Percentiles rank a stretch among this genome's conserved stretches.
phyloP scores from a whole-genome alignment of 2,797 vertebrate species.

The Brachyrhaphis roseni region DNA sequence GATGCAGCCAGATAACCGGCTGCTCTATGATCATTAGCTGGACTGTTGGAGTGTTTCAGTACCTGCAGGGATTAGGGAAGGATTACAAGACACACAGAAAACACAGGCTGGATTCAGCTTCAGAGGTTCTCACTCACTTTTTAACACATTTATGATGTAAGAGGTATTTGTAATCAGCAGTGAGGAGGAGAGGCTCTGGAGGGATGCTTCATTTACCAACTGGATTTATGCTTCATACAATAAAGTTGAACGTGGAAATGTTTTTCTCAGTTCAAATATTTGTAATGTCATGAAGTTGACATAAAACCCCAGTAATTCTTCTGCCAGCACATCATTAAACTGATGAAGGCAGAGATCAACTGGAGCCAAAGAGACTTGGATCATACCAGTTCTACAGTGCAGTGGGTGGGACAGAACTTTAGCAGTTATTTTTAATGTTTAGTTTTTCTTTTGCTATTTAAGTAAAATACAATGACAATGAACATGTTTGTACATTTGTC shows the following conservation, averaged over 20 bases:
- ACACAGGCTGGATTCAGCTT: constrained; percentile 47
- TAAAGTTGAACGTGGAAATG: not conserved
- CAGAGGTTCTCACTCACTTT: constrained; percentile 44
- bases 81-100: constrained; percentile 43
- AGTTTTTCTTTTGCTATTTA: not conserved
- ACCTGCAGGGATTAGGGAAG: constrained; percentile 31
- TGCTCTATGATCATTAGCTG: constrained; percentile 41
- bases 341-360: not conserved
- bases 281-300: not conserved
- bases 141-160: constrained; percentile 52
- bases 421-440: not conserved
- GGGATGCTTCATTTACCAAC: not conserved
- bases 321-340: not conserved
- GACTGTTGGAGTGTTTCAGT: constrained; percentile 20
- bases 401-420: not conserved
- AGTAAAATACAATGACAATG: not conserved
- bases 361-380: not conserved
- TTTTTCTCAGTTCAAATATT: not conserved
- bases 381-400: not conserved
- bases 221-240: not conserved
- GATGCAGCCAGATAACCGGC: constrained; percentile 3
- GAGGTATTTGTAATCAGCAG: constrained; percentile 13
- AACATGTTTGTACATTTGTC: not conserved
- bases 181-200: constrained; percentile 10
- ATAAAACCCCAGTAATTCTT: not conserved